Conservation (phyloP, 1,140 invertebrate genomes). For the Drosophila repletoides region DNA sequence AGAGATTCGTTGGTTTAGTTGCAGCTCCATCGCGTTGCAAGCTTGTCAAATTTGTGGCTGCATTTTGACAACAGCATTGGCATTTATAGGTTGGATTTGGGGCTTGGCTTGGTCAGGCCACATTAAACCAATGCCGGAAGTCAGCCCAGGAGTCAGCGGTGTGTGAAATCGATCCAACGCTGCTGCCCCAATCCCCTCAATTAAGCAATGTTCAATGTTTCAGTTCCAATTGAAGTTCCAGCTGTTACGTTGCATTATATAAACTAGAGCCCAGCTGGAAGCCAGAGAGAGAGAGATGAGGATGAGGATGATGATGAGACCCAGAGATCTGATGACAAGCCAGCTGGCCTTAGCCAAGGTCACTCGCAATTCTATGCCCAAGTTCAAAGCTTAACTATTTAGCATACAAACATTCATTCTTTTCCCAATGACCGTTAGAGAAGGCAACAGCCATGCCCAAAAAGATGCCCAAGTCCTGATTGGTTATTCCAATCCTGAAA, state of each 20-base stretch:
- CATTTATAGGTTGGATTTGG: conserved; percentile 61
- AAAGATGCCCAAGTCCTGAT: conserved; percentile 35
- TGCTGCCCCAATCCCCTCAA: conserved; percentile 42
- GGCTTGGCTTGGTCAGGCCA: conserved; percentile 50
- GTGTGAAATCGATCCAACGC: conserved; percentile 73
- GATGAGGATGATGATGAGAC: not conserved
- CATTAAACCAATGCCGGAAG: conserved; percentile 49
- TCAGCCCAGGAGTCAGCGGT: conserved; percentile 60
- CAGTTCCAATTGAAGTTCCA: conserved; percentile 2
- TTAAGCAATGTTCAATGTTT: conserved; percentile 22
- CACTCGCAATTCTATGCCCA: conserved; percentile 42
- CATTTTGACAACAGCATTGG: conserved; percentile 70
- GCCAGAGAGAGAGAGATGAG: not conserved
- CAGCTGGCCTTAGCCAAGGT: conserved; percentile 40
- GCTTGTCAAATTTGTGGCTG: conserved; percentile 74
- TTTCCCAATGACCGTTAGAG: conserved; percentile 40
- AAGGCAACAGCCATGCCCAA: conserved; percentile 30
- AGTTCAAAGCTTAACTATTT: conserved; percentile 45
- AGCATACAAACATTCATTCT: conserved; percentile 28
- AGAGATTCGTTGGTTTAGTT: not conserved
- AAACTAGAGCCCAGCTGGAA: not conserved
- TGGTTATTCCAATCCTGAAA: conserved; percentile 18
- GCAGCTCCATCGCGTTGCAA: conserved; percentile 64
- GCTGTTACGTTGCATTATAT: conserved; percentile 30
- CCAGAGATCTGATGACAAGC: conserved; percentile 1